Evolutionary conservation across 2,113 vertebrate genomes (phyloP).

Genomic region (Ptilonorhynchus violaceus): DNA sequence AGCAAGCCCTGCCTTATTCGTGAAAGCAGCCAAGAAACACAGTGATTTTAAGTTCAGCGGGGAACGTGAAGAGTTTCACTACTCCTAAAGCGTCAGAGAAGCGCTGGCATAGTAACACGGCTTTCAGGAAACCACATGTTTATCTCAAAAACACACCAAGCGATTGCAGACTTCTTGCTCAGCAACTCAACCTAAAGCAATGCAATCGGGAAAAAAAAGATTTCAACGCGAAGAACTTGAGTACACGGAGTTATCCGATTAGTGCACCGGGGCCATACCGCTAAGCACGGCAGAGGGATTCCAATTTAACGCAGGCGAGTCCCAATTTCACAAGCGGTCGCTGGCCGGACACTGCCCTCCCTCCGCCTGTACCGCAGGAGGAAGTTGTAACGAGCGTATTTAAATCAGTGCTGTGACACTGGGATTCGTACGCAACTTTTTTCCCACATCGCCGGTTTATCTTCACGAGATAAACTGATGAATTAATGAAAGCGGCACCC

Average conservation of each 20-base stretch:
- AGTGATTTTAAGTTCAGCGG: not conserved
- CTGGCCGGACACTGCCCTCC: conserved; percentile 11
- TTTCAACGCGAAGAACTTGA: not conserved
- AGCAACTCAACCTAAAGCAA: not conserved
- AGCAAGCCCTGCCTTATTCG: not conserved
- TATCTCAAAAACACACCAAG: conserved; percentile 25
- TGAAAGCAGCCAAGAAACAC: not conserved
- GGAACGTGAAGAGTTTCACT: not conserved
- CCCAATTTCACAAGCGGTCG: not conserved
- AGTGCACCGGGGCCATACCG: not conserved
- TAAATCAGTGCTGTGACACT: conserved; percentile 51
- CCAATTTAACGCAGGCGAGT: not conserved
- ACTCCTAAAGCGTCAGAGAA: not conserved
- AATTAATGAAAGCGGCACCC: not conserved
- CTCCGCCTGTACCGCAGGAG: conserved; percentile 32
- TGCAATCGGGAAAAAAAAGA: not conserved
- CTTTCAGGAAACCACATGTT: conserved; percentile 65
- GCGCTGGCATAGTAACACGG: not conserved
- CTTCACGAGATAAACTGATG: not conserved
- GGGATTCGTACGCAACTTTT: not conserved
- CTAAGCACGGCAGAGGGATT: not conserved
- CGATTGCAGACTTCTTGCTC: not conserved
- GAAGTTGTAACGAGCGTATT: conserved; percentile 36
- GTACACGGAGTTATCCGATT: not conserved
- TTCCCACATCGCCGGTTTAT: not conserved